Evolutionary conservation across 2,113 vertebrate genomes (phyloP).

Genomic region (Microtus pennsylvanicus): DNA sequence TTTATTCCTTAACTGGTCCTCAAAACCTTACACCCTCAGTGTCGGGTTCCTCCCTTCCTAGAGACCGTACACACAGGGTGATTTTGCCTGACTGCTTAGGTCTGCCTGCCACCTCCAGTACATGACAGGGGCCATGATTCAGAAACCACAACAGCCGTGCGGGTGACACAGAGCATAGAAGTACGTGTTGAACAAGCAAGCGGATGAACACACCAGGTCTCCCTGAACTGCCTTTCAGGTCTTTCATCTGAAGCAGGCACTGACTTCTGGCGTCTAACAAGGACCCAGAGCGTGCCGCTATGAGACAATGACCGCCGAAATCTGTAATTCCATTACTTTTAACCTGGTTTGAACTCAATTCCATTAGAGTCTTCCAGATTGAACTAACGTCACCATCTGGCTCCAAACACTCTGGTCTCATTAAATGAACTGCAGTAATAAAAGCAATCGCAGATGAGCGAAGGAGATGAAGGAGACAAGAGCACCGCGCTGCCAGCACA

Average conservation of each 20-base stretch:
- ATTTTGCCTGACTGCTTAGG: too few species aligned
- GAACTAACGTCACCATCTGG: slow-evolving; percentile 56
- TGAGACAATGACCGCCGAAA: background rate
- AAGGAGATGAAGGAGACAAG: slow-evolving; percentile 21
- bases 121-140: background rate
- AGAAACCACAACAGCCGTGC: background rate
- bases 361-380: slow-evolving; percentile 53
- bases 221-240: background rate
- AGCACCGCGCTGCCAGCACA: background rate
- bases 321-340: slow-evolving; percentile 57
- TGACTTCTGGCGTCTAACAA: background rate
- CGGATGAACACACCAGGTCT: background rate
- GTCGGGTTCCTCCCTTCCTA: background rate
- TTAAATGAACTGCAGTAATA: slow-evolving; percentile 58
- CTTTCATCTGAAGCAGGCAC: background rate
- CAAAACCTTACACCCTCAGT: background rate
- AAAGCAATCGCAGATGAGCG: slow-evolving; percentile 52
- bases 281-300: background rate
- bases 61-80: accelerated
- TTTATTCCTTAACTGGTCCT: background rate
- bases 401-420: slow-evolving; percentile 56
- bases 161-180: background rate
- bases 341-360: slow-evolving; percentile 65
- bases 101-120: background rate
- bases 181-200: too few species aligned